phyloP scores from a whole-genome alignment of 2,888 invertebrate species.

The Mesopsocus fuscifrons region DNA sequence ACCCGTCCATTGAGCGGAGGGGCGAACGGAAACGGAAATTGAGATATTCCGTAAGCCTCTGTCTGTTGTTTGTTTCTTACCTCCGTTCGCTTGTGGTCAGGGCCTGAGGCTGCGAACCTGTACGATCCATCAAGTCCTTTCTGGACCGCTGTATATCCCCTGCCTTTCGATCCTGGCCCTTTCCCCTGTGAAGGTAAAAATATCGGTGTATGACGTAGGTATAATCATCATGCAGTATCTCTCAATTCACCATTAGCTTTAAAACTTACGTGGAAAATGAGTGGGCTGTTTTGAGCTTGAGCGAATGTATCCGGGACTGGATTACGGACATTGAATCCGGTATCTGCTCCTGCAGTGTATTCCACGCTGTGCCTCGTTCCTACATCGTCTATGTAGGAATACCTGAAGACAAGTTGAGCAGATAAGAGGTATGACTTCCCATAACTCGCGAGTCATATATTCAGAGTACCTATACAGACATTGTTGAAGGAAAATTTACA shows the following conservation, averaged over 20 bases:
- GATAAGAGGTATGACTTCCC: no score
- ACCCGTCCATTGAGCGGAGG: no score
- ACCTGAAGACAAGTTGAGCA: no score
- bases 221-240: no score
- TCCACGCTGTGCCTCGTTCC: conserved; percentile 57
- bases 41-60: no score
- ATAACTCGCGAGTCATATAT: no score
- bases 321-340: conserved; percentile 55
- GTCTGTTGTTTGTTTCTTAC: no score
- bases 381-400: conserved; percentile 53
- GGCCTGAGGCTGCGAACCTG: conserved; percentile 44
- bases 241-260: no score
- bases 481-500: no score
- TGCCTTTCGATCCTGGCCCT: conserved; percentile 29
- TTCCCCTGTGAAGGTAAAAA: neutral
- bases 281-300: conserved; percentile 12
- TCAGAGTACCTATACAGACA: no score
- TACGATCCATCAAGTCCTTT: conserved; percentile 54
- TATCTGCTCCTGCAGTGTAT: conserved; percentile 54
- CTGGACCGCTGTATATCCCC: conserved; percentile 53
- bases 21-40: no score
- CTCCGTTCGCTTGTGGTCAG: conserved; percentile 56
- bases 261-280: conserved; percentile 13
- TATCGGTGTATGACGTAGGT: no score
- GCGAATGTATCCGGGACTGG: conserved; percentile 38